Evolutionary conservation across 2,797 vertebrate genomes (phyloP).

Genomic region (Clamator glandarius): DNA sequence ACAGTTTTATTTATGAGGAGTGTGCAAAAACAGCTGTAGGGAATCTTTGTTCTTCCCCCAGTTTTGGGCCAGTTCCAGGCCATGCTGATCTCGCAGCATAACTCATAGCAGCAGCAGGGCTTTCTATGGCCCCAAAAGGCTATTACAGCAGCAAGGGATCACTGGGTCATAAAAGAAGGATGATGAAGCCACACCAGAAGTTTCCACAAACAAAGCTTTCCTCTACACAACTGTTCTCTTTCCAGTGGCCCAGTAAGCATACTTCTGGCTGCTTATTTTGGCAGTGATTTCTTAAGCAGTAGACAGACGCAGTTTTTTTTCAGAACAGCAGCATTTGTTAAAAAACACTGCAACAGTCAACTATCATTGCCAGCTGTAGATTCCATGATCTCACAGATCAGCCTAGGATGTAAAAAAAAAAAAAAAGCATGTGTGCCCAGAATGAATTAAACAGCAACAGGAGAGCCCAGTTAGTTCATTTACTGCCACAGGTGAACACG

Average conservation of each 20-base stretch:
- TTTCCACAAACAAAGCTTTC: conserved; percentile 20
- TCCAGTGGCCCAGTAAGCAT: background rate
- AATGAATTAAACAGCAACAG: background rate
- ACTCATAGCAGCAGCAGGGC: conserved; percentile 56
- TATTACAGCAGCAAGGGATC: conserved; percentile 49
- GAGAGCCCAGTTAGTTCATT: background rate
- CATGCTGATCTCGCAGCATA: conserved; percentile 35
- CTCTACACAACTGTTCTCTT: background rate
- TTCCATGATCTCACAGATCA: background rate
- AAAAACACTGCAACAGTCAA: background rate
- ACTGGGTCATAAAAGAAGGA: background rate
- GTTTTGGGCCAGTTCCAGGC: conserved; percentile 19
- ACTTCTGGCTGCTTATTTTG: conserved; percentile 29
- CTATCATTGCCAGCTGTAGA: background rate
- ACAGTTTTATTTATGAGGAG: conserved; percentile 12
- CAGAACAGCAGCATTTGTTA: background rate
- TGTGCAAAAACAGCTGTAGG: conserved; percentile 41
- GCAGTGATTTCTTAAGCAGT: conserved; percentile 44
- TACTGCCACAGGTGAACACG: background rate
- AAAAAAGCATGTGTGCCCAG: background rate
- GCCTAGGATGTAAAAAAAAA: background rate
- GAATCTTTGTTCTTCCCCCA: conserved; percentile 3
- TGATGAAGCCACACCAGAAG: conserved; percentile 17
- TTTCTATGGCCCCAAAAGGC: conserved; percentile 6
- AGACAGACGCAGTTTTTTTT: conserved; percentile 8